Base-by-base conservation (phyloP, 1,140 invertebrate species). In the Streblospio benedicti region DNA sequence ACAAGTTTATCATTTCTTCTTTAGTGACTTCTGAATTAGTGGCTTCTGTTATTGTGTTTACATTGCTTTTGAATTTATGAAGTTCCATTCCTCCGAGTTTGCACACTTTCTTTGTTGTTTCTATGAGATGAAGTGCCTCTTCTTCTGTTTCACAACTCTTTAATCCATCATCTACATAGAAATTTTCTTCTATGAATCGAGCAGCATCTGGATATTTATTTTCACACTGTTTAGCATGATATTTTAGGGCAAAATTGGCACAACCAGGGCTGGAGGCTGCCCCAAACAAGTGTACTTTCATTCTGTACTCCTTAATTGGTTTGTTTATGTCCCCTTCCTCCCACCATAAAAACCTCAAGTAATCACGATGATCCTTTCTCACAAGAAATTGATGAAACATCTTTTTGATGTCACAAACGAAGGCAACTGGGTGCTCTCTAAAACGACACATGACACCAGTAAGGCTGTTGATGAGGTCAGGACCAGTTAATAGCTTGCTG, bases 381-480 rank as follows among this genome's bases (percentile, higher is more conserved):
- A 66, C 58, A 23, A 32, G 20, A 20, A 66, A 45, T 30, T 65
- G 60, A 20, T 66, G 61, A 44, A 68, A 66, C 67, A 68, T 68
- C 33, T 45, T 32, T 20, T 61, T 30, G 4, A 68, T 65, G 59
- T 65, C 59, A 18, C 59, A 50, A 27, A 60, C 57, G 4, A 68
- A 20, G 14, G 66, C 69, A 6, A 71, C 57, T 20, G 49, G 57
- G 20, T 64, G 43, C 45, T 62, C 16, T 2, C 69, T 51, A 50
- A 71, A 71, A 20, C 57, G 51, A 0, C 63, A 30, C 18, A 71
- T 57, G 2, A 69, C 63, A 32, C 57, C 66, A 14, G 67, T 43
- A 14, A 71, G 50, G 41, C 23, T 50, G 49, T 54, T 71, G 62
- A 79, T 77, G 0, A 81, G 52, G 52, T 70, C 70, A 4, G 79